phyloP scores from a whole-genome alignment of 2,888 invertebrate genomes.

The Drosophila kambysellisi region DNA sequence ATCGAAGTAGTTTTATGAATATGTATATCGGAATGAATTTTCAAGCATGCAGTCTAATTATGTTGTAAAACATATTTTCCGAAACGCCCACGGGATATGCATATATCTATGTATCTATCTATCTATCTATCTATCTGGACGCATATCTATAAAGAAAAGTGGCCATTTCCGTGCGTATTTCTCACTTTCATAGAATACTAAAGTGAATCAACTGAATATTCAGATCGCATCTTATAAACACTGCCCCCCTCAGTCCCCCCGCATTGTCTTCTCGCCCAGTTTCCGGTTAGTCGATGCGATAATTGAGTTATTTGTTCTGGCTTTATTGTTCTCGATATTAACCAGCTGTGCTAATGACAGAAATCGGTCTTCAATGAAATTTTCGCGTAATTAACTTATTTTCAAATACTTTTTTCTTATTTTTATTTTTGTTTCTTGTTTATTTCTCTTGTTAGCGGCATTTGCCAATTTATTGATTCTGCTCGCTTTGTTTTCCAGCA shows the following conservation, averaged over 20 bases:
- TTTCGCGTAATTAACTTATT: conserved; percentile 31
- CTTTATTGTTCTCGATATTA: conserved; percentile 23
- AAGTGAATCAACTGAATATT: conserved; percentile 23
- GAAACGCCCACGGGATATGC: neutral
- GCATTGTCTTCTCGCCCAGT: conserved; percentile 1
- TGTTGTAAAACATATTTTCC: neutral
- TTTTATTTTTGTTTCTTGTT: conserved; percentile 12
- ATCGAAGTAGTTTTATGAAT: neutral
- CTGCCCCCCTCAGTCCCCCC: neutral
- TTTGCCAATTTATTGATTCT: neutral
- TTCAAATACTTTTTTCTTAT: neutral
- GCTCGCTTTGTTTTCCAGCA: neutral
- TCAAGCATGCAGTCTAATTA: neutral
- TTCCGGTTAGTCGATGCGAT: conserved; percentile 46
- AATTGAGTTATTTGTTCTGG: conserved; percentile 44
- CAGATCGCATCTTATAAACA: conserved; percentile 17
- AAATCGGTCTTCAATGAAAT: conserved; percentile 36
- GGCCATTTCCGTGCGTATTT: conserved; percentile 19
- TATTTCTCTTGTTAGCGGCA: conserved; percentile 5
- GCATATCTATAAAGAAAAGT: conserved; percentile 6
- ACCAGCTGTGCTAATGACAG: conserved; percentile 54
- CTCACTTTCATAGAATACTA: conserved; percentile 26
- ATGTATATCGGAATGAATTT: neutral
- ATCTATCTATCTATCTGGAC: neutral
- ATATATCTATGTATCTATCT: neutral